Base-by-base conservation (phyloP, 1,140 invertebrate species). In the Cyrtorhinus lividipennis region DNA sequence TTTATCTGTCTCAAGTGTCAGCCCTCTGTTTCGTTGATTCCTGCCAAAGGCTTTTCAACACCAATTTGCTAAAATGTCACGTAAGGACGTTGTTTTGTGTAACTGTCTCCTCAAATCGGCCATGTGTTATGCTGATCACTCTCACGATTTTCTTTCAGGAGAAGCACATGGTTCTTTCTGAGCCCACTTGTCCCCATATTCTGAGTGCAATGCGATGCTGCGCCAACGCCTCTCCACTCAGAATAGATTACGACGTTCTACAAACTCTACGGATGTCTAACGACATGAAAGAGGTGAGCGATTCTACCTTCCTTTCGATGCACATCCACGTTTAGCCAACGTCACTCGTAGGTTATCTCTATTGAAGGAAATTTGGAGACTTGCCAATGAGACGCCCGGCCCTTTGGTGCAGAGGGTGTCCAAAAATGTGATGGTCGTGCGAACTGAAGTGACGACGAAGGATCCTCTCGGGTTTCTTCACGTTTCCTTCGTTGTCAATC, bases 401-500 rank as follows among this genome's bases (percentile, higher is more conserved):
- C 82, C 84, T 1, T 71, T 88, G 13, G 85, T 90, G 10, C 87
- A 90, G 71, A 78, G 86, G 68, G 81, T 89, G 23, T 85, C 86
- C 1, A 86, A 85, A 73, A 81, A 81, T 67, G 83, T 85, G 30
- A 85, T 90, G 82, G 86, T 82, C 45, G 85, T 89, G 0, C 87
- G 84, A 71, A 88, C 85, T 71, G 82, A 85, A 72, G 76, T 79
- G 15, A 81, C 79, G 62, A 75, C 80, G 1, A 83, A 83, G 67
- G 81, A 88, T 70, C 84, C 84, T 8, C 73, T 89, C 20, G 86
- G 86, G 5, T 88, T 86, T 71, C 73, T 89, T 27, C 87, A 90
- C 73, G 83, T 86, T 72, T 78, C 66, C 30, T 67, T 68, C 61
- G 61, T 58, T 48, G 13, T 61, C n/a, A 59, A 25, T 30, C 62